Evolutionary conservation across 2,113 vertebrate species (phyloP).

Genomic region (Pomatorhinus ruficollis): DNA sequence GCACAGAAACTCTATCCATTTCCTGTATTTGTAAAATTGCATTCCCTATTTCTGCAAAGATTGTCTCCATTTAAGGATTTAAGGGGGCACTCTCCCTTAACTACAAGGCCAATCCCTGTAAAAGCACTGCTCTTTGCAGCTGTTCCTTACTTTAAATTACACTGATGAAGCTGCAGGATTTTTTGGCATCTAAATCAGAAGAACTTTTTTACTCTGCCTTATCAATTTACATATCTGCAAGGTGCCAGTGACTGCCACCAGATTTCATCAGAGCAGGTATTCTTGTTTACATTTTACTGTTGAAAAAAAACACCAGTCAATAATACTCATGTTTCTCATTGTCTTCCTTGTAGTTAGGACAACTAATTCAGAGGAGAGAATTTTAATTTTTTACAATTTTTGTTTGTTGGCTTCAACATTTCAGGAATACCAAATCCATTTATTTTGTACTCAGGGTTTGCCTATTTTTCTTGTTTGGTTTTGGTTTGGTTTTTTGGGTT

Average conservation of each 20-base stretch:
- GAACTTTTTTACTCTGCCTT: not conserved
- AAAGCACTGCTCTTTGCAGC: not conserved
- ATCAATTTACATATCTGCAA: not conserved
- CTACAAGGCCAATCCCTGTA: not conserved
- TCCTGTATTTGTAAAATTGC: not conserved
- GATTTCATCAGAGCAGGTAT: not conserved
- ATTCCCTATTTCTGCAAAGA: not conserved
- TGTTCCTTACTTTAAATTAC: not conserved
- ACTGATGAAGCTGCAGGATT: rapidly evolving
- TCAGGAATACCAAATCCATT: not conserved
- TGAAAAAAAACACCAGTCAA: not conserved
- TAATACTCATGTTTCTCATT: not conserved
- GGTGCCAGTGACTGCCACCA: not conserved
- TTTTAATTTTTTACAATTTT: not conserved
- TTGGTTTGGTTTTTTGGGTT: not conserved
- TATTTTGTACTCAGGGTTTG: not conserved
- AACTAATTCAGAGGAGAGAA: not conserved
- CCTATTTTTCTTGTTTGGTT: not conserved
- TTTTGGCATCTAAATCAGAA: not conserved
- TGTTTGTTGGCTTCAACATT: not conserved
- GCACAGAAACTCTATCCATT: not conserved
- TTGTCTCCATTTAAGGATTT: not conserved
- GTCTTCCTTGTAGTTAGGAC: not conserved
- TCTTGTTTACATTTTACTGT: not conserved
- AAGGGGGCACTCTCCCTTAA: not conserved